These are phyloP conservation scores for Cyanistes caeruleus DNA, from an alignment of 2,113 vertebrate genomes.

Conservation along the genomic window DNA sequence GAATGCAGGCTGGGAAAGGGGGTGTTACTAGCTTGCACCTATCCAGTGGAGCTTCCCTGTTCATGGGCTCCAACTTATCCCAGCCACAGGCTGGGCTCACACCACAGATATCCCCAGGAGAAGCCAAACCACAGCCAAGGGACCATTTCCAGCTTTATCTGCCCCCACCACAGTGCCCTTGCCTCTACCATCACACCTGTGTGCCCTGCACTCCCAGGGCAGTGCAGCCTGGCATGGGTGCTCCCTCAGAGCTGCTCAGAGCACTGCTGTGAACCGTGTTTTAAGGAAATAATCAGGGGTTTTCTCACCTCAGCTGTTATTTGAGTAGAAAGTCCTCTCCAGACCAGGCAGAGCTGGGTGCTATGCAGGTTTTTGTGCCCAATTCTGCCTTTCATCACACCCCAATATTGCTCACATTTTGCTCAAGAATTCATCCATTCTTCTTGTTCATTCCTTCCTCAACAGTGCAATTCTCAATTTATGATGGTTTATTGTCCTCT, in stretches of 20 bases:
- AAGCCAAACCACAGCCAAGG: not conserved
- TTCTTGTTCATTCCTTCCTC: not conserved
- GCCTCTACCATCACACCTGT: accelerated
- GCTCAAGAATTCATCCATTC: not conserved
- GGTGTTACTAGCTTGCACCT: not conserved
- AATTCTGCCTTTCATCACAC: not conserved
- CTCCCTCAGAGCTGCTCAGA: not conserved
- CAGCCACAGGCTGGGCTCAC: not conserved
- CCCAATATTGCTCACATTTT: not conserved
- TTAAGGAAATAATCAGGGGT: not conserved
- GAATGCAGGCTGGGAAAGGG: not conserved
- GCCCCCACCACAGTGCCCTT: not conserved
- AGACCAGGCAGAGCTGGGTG: not conserved
- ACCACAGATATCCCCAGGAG: not conserved
- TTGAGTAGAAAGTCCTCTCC: not conserved
- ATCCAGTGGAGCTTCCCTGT: not conserved
- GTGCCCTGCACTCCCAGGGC: accelerated
- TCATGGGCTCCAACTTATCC: not conserved
- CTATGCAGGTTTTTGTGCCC: not conserved
- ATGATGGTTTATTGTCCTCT: not conserved
- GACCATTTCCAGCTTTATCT: not conserved
- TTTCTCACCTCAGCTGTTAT: not conserved
- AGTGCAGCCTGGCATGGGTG: accelerated
- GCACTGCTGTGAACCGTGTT: not conserved
- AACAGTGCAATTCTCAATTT: not conserved